Base-by-base conservation (phyloP, 2,888 invertebrate species). In the Neocrepidodera transversa region DNA sequence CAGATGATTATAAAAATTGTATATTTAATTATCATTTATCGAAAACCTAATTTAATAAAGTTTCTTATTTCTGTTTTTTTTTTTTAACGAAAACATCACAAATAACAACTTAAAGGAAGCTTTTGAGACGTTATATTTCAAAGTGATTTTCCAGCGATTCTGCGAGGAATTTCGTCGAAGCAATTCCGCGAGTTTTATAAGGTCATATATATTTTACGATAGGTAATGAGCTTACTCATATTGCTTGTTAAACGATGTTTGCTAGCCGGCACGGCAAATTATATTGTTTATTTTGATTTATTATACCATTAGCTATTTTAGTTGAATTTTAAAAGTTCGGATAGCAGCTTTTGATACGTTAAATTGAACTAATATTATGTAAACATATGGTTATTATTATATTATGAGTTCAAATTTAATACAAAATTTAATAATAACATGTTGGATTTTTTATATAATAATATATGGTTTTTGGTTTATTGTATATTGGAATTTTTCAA, bases 181-280 rank as follows among this genome's bases (percentile, higher is more conserved):
- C 32, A 32, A 48, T 48, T 48, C 30, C 18, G 13, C 48, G n/a
- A 16, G 16, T 35, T 48, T 48, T 48, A 48, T 48, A 35, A 30
- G 32, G 48, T 11, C 30, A 48, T 48, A 48, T 45, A 45, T 48
- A 42, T 42, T 48, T 48, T 48, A 48, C 35, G 48, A 48, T 7
- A 48, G 48, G 35, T 48, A 48, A 48, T 48, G 35, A 48, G 48
- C 48, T 30, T 48, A 48, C 48, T 48, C 48, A 35, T 48, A 48
- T 48, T 48, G 32, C 48, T 48, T 48, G 48, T 48, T 48, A 48
- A 48, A 48, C 30, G 48, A 48, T 47, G 47, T 47, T 47, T 47
- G 47, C 18, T 17, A 5, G 47, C 47, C 14, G 28, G 13, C 11
- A 28, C 28, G 28, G 47, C 47, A 47, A 26, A 47, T 28, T 47